Evolutionary conservation across 1,140 invertebrate genomes (phyloP).

Genomic region (Epicauta chinensis): DNA sequence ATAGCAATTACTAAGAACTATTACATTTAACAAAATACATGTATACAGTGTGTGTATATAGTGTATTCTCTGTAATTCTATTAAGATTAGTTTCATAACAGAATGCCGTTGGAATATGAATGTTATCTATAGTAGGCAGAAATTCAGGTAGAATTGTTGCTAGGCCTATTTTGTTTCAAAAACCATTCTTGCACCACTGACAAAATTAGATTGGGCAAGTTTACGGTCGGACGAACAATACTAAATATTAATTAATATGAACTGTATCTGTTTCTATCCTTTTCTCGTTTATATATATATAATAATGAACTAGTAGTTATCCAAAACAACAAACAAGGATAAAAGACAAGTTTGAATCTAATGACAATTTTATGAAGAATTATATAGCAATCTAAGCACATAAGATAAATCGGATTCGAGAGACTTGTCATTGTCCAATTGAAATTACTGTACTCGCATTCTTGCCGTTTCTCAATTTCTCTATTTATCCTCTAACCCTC

Average conservation of each 20-base stretch:
- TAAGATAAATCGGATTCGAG: not conserved
- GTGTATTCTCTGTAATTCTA: conserved; percentile 7
- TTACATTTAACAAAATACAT: conserved; percentile 14
- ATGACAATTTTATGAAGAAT: conserved; percentile 18
- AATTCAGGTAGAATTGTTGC: conserved; percentile 12
- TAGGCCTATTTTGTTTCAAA: too few species aligned
- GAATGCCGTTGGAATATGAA: conserved; percentile 17
- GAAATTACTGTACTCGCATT: conserved; percentile 5
- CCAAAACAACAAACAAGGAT: too few species aligned
- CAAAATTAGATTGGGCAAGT: conserved; percentile 15
- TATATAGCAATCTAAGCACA: conserved; percentile 2
- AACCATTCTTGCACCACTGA: not conserved
- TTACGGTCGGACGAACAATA: conserved; percentile 18
- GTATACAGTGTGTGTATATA: conserved; percentile 5
- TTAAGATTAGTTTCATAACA: conserved; percentile 16
- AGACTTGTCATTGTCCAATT: conserved; percentile 10
- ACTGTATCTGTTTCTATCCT: too few species aligned
- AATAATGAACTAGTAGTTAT: too few species aligned
- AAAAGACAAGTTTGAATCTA: not conserved
- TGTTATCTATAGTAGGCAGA: conserved; percentile 20
- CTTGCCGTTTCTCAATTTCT: too few species aligned
- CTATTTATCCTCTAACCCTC: too few species aligned
- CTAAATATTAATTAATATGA: conserved; percentile 25
- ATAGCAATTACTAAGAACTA: conserved; percentile 16
- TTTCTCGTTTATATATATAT: too few species aligned